phyloP scores from a whole-genome alignment of 92 coral and sea anemone species.

The Porites divaricata region DNA sequence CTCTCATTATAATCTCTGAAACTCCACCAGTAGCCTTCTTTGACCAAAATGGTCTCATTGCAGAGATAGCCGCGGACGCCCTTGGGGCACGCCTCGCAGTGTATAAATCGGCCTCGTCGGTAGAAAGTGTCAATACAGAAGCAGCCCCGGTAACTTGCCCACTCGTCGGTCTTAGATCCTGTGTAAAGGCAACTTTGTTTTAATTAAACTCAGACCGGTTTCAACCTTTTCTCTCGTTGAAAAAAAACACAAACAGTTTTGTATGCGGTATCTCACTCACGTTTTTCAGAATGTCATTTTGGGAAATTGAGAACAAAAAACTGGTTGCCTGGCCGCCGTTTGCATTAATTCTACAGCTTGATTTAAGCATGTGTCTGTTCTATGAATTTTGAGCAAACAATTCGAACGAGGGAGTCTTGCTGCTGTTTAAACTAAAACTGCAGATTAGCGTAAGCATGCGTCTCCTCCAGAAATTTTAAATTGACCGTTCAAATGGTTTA shows the following conservation, averaged over 20 bases:
- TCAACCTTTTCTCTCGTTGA: too few species aligned
- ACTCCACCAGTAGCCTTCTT: constrained; percentile 86
- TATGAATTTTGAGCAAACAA: too few species aligned
- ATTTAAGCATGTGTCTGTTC: too few species aligned
- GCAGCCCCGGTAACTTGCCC: constrained; percentile 81
- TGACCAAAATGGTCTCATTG: constrained; percentile 71
- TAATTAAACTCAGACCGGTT: not conserved
- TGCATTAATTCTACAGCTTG: too few species aligned
- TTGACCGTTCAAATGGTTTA: too few species aligned
- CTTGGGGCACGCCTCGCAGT: constrained; percentile 58
- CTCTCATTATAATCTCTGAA: constrained; percentile 69
- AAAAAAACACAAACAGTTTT: constrained; percentile 24
- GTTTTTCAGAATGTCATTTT: too few species aligned
- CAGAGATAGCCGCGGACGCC: constrained; percentile 67
- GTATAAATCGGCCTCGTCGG: constrained; percentile 68
- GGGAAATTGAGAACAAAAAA: not conserved
- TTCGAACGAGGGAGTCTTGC: too few species aligned
- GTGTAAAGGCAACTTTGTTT: not conserved
- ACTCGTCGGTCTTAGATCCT: constrained; percentile 77
- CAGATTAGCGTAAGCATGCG: not conserved
- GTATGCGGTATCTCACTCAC: too few species aligned
- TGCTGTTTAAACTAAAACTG: too few species aligned
- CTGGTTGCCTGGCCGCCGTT: too few species aligned
- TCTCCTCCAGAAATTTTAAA: too few species aligned
- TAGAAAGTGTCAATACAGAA: constrained; percentile 76